phyloP scores from a whole-genome alignment of 2,797 vertebrate genomes.

The Cheirogaleus major region DNA sequence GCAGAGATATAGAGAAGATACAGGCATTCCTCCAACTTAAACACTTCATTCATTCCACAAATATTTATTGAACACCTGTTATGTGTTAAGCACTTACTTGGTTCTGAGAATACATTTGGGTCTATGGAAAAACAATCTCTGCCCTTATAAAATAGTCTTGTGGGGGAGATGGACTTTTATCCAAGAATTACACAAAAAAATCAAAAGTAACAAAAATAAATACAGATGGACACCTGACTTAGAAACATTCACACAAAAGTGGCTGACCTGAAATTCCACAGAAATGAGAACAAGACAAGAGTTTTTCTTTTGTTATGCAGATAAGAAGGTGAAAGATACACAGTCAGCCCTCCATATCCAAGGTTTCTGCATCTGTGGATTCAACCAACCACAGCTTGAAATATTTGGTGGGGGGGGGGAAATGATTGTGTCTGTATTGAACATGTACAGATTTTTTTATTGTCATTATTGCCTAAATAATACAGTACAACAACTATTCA shows the following conservation, averaged over 20 bases:
- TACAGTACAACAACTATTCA: not conserved
- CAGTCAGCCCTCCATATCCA: not conserved
- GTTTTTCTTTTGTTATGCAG: not conserved
- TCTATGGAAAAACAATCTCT: not conserved
- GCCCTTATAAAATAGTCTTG: not conserved
- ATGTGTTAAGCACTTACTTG: not conserved
- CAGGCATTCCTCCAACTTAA: not conserved
- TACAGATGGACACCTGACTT: not conserved
- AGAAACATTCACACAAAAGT: not conserved
- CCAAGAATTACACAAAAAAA: not conserved
- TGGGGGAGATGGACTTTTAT: not conserved
- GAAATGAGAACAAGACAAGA: not conserved
- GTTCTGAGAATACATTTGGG: not conserved
- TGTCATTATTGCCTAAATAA: not conserved
- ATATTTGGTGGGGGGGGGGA: not conserved
- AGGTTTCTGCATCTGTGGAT: not conserved
- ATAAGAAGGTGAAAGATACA: not conserved
- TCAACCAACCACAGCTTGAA: not conserved
- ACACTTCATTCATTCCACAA: not conserved
- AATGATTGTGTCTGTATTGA: not conserved
- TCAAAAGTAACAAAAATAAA: conserved; percentile 3
- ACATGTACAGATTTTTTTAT: not conserved
- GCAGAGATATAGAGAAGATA: not conserved
- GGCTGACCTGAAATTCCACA: not conserved
- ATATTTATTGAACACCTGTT: not conserved